These are phyloP conservation scores for Drosophila micromelanica DNA, from an alignment of 1,140 invertebrate species.

Conservation along the genomic window DNA sequence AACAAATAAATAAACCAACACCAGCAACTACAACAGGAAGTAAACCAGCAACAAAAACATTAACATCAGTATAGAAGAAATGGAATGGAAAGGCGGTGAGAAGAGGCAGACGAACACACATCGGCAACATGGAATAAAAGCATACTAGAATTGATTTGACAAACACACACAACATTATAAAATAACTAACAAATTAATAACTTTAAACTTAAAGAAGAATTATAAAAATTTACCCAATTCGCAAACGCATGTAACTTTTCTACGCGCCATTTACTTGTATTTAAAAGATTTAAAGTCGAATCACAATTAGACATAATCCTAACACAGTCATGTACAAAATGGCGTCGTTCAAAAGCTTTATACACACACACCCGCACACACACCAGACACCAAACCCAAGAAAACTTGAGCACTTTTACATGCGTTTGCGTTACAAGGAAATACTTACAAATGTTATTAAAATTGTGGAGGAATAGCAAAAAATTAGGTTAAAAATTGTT, in stretches of 20 bases:
- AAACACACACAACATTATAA: slow-evolving; percentile 3
- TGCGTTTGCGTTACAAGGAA: slow-evolving; percentile 61
- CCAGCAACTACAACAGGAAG: slow-evolving; percentile 49
- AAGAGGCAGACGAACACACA: slow-evolving; percentile 12
- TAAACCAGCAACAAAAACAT: neutral
- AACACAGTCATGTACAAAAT: slow-evolving; percentile 42
- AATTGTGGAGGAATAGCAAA: slow-evolving; percentile 46
- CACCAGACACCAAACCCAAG: slow-evolving; percentile 10
- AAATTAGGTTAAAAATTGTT: slow-evolving; percentile 47
- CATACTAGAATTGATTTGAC: slow-evolving; percentile 14
- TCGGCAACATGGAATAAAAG: slow-evolving; percentile 19
- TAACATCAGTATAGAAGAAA: slow-evolving; percentile 9
- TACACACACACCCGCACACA: slow-evolving; percentile 25
- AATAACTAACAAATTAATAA: slow-evolving; percentile 5
- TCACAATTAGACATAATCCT: slow-evolving; percentile 27
- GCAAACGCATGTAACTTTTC: slow-evolving; percentile 80
- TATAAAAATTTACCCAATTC: slow-evolving; percentile 16
- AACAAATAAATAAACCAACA: slow-evolving; percentile 38
- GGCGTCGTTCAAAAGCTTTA: slow-evolving; percentile 67
- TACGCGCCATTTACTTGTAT: slow-evolving; percentile 66
- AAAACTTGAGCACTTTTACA: slow-evolving; percentile 35
- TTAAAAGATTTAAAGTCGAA: slow-evolving; percentile 11
- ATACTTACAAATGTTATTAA: slow-evolving; percentile 42
- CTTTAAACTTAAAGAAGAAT: slow-evolving; percentile 14
- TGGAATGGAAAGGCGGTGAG: neutral